phyloP scores from a whole-genome alignment of 2,888 invertebrate species.

The Brachypterus glaber region DNA sequence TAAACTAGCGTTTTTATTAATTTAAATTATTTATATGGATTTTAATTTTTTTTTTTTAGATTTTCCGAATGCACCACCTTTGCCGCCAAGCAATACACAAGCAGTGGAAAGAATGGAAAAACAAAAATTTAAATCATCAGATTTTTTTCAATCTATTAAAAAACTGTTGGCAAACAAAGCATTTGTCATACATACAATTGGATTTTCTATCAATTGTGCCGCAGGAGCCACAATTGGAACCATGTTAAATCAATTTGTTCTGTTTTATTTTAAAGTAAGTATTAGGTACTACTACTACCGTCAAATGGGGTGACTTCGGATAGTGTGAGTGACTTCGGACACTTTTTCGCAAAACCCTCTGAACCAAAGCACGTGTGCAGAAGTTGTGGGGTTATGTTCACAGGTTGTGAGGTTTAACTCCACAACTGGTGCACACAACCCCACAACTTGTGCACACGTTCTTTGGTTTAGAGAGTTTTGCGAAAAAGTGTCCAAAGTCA shows the following conservation, averaged over 20 bases:
- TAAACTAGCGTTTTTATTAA: no score
- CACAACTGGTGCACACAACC: no score
- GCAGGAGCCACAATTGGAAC: slow-evolving; percentile 94
- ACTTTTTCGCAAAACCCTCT: no score
- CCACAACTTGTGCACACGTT: no score
- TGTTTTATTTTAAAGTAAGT: slow-evolving; percentile 64
- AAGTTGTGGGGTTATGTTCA: no score
- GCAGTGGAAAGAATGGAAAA: slow-evolving; percentile 44
- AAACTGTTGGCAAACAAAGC: slow-evolving; percentile 65
- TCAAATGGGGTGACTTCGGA: no score
- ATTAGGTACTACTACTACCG: no score
- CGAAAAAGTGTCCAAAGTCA: no score
- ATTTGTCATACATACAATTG: slow-evolving; percentile 69
- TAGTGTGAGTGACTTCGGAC: no score
- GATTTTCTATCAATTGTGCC: slow-evolving; percentile 89
- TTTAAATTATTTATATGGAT: neutral
- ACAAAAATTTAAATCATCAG: slow-evolving; percentile 42
- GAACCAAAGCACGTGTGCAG: no score
- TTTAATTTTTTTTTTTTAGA: slow-evolving; percentile 35
- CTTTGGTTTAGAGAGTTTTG: no score
- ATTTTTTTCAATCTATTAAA: slow-evolving; percentile 57
- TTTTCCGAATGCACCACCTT: slow-evolving; percentile 46
- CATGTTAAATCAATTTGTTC: slow-evolving; percentile 75
- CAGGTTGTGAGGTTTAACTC: no score
- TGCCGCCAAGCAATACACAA: slow-evolving; percentile 47